These are phyloP conservation scores for Vanacampus margaritifer DNA, from an alignment of 2,113 vertebrate species.

Conservation along the genomic window DNA sequence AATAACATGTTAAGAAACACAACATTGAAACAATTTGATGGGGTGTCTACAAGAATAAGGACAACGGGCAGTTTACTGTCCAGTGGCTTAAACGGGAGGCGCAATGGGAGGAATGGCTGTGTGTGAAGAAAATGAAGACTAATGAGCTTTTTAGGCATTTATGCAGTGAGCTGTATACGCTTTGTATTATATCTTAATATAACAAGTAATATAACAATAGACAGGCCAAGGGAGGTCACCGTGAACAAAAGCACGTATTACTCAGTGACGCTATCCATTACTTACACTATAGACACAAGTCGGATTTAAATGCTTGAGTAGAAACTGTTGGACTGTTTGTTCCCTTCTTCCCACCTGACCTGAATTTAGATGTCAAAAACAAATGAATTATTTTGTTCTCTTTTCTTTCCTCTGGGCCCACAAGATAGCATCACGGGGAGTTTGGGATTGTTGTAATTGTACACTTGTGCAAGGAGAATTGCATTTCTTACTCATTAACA, in stretches of 20 bases:
- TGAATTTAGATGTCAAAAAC: neutral
- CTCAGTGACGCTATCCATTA: neutral
- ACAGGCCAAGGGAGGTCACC: constrained; percentile 2
- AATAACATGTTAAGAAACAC: neutral
- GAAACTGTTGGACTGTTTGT: neutral
- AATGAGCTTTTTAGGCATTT: constrained; percentile 34
- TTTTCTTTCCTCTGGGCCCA: neutral
- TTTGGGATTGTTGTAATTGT: neutral
- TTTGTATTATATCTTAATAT: constrained; percentile 17
- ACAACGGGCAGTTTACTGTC: neutral
- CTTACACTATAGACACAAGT: neutral
- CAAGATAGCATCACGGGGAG: neutral
- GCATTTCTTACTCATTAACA: neutral
- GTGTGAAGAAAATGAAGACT: constrained; percentile 22
- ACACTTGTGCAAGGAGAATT: neutral
- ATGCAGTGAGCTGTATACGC: constrained; percentile 16
- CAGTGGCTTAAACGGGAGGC: constrained; percentile 39
- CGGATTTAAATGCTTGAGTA: neutral
- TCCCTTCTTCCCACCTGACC: neutral
- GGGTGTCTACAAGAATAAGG: neutral
- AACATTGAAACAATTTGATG: neutral
- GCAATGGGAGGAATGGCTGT: constrained; percentile 21
- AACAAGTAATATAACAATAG: constrained; percentile 24
- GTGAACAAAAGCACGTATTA: neutral
- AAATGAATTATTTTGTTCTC: neutral